Evolutionary conservation across 1,140 invertebrate species (phyloP).

Genomic region (Heliconius congener): DNA sequence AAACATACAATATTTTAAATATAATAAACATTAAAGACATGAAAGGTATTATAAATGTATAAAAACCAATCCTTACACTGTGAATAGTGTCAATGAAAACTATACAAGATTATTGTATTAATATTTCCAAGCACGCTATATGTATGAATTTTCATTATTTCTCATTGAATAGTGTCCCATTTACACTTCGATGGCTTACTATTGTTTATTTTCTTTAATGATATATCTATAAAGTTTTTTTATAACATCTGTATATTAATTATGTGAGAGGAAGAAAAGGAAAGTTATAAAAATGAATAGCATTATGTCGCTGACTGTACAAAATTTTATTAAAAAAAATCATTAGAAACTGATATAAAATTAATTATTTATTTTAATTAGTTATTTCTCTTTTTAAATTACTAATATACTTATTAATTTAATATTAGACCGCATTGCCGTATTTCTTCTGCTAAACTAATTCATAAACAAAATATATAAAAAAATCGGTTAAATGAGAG

Average conservation of each 20-base stretch:
- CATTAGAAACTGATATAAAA: too few relatives aligned
- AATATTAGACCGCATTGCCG: too few relatives aligned
- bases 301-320: too few relatives aligned
- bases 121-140: constrained; percentile 15
- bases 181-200: constrained; percentile 6
- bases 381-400: too few relatives aligned
- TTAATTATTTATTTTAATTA: too few relatives aligned
- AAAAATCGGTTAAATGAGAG: too few relatives aligned
- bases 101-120: constrained; percentile 2
- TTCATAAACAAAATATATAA: too few relatives aligned
- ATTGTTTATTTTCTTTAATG: neutral
- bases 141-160: constrained; percentile 16
- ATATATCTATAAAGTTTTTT: too few relatives aligned
- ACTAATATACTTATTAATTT: too few relatives aligned
- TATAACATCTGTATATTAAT: neutral
- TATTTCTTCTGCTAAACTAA: too few relatives aligned
- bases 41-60: neutral
- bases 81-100: constrained; percentile 2
- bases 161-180: constrained; percentile 12
- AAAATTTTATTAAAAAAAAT: too few relatives aligned
- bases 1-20: neutral
- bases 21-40: neutral
- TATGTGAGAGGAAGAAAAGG: neutral
- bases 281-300: neutral
- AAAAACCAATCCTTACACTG: neutral